Conservation (phyloP, 2,888 invertebrate genomes). For the Thecocarcelia acutangulata region DNA sequence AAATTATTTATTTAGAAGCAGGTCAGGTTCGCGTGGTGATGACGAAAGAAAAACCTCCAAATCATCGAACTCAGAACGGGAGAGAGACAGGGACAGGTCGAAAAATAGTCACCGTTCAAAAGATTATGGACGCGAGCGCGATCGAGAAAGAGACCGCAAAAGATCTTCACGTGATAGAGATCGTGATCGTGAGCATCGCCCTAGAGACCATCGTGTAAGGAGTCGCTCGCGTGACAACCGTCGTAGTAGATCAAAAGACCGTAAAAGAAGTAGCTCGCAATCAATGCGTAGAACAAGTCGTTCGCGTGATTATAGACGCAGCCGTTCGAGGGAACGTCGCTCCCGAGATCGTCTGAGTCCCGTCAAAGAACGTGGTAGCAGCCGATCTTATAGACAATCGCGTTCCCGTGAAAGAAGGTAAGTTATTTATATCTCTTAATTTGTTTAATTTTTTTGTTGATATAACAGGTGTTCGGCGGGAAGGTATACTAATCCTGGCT, state of each 20-base stretch:
- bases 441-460: neutral
- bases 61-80: constrained; percentile 74
- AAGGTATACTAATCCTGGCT: no score
- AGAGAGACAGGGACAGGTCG: constrained; percentile 76
- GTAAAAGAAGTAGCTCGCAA: constrained; percentile 70
- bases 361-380: constrained; percentile 74
- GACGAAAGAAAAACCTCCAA: constrained; percentile 74
- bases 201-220: constrained; percentile 65
- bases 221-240: constrained; percentile 70
- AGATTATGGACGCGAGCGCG: constrained; percentile 76
- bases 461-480: neutral
- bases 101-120: constrained; percentile 73
- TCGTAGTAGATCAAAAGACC: constrained; percentile 76
- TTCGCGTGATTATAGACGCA: constrained; percentile 70
- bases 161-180: constrained; percentile 71
- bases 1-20: constrained; percentile 72
- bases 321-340: constrained; percentile 74
- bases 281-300: constrained; percentile 67
- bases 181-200: constrained; percentile 68
- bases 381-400: constrained; percentile 73
- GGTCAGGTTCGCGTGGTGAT: constrained; percentile 73
- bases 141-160: constrained; percentile 77
- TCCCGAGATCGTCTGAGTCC: constrained; percentile 76
- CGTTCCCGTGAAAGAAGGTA: constrained; percentile 78
- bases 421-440: constrained; percentile 31